A percentile compares a stretch with the other conserved stretches of the same genome.
phyloP scores from a whole-genome alignment of 2,113 vertebrate genomes.

The Baryphthengus martii region DNA sequence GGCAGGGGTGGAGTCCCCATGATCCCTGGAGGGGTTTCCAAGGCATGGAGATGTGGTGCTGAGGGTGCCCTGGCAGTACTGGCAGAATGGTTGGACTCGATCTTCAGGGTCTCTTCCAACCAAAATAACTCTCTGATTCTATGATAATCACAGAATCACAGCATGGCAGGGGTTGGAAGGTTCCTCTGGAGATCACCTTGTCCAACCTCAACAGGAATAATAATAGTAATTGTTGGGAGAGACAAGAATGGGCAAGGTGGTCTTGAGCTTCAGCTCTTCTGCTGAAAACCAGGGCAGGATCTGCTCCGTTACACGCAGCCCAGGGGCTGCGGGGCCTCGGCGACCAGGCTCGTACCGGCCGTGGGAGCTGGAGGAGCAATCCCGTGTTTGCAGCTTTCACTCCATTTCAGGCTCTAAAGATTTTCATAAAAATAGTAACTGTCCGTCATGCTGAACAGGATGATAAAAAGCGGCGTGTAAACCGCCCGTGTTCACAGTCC shows the following conservation, averaged over 20 bases:
- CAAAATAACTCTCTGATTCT: neutral
- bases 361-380: neutral
- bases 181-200: too few relatives aligned
- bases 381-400: neutral
- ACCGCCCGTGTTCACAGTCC: neutral
- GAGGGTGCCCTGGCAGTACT: neutral
- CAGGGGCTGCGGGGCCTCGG: fast-evolving
- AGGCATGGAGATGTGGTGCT: neutral
- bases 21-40: neutral
- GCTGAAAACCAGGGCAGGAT: neutral
- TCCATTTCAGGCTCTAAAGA: neutral
- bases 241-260: neutral
- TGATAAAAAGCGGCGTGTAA: neutral
- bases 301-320: too few relatives aligned
- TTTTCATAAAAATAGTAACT: neutral
- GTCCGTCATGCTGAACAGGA: neutral
- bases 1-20: neutral
- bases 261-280: neutral
- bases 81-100: neutral
- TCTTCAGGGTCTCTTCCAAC: neutral
- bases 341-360: fast-evolving
- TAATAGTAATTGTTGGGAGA: neutral
- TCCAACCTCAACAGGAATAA: too few relatives aligned
- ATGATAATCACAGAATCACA: too few relatives aligned
- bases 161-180: too few relatives aligned